These are phyloP conservation scores for Sciurus carolinensis DNA, from an alignment of 2,797 vertebrate species.

Conservation along the genomic window DNA sequence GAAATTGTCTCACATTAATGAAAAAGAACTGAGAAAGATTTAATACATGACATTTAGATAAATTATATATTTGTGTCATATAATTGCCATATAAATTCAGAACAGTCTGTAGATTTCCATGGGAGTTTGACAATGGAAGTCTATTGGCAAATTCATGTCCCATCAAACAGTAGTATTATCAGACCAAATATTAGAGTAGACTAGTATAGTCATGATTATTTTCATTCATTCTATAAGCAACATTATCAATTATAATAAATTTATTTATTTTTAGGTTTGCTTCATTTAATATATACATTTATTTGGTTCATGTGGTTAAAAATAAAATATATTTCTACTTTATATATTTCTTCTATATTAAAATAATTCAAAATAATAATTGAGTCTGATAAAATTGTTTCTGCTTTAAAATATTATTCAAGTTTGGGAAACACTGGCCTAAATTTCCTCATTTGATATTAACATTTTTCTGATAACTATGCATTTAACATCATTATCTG, in stretches of 20 bases:
- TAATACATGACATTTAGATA: not conserved
- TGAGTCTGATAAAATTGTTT: not conserved
- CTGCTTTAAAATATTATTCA: conserved; percentile 4
- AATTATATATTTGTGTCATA: not conserved
- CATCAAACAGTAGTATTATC: not conserved
- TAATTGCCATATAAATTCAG: not conserved
- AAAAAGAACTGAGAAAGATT: not conserved
- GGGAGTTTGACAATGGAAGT: not conserved
- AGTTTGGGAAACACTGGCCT: not conserved
- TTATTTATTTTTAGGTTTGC: not conserved
- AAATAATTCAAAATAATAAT: not conserved
- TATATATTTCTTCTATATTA: not conserved
- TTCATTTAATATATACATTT: not conserved
- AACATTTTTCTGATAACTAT: not conserved
- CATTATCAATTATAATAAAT: not conserved
- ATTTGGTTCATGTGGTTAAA: not conserved
- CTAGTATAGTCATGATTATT: not conserved
- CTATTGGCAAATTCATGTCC: not conserved
- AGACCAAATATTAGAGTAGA: not conserved
- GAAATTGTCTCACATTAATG: not conserved
- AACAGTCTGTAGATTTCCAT: not conserved
- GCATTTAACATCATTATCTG: not conserved
- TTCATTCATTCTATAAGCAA: not conserved
- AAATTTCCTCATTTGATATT: not conserved
- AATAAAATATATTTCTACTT: conserved; percentile 15